These are phyloP conservation scores for Clostera curtula DNA, from an alignment of 2,888 invertebrate species.

Conservation along the genomic window DNA sequence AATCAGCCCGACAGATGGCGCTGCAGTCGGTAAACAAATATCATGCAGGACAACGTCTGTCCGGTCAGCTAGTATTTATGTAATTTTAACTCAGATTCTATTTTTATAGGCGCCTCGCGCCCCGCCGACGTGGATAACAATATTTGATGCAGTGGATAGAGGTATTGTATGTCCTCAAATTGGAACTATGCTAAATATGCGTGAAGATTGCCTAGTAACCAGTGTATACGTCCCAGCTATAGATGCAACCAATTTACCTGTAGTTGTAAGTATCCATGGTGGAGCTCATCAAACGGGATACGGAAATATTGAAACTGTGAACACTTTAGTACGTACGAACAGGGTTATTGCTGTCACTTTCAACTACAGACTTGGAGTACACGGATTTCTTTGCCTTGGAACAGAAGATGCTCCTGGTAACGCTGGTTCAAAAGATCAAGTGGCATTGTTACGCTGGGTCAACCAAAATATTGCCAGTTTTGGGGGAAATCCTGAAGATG, in stretches of 20 bases:
- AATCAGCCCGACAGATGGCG: no score
- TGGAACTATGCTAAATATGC: slow-evolving; percentile 5
- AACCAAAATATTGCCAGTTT: slow-evolving; percentile 41
- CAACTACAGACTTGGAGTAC: slow-evolving; percentile 41
- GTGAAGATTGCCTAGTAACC: slow-evolving; percentile 46
- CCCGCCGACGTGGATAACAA: slow-evolving; percentile 27
- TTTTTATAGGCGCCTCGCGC: slow-evolving; percentile 32
- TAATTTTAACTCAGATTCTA: slow-evolving; percentile 1
- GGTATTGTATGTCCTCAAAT: slow-evolving; percentile 30
- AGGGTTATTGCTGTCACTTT: slow-evolving; percentile 37
- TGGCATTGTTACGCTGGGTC: slow-evolving; percentile 41
- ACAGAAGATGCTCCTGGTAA: slow-evolving; percentile 46
- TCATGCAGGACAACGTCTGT: no score
- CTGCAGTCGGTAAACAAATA: no score
- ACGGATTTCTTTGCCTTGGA: slow-evolving; percentile 47
- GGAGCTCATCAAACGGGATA: slow-evolving; percentile 48
- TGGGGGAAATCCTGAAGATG: slow-evolving; percentile 47
- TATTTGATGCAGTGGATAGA: no score
- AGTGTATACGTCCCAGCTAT: slow-evolving; percentile 45
- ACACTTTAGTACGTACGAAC: slow-evolving; percentile 25
- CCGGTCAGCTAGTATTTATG: no score
- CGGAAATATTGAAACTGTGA: slow-evolving; percentile 28
- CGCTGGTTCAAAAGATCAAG: slow-evolving; percentile 52
- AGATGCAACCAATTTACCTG: slow-evolving; percentile 33
- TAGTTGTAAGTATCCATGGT: slow-evolving; percentile 55